Base-by-base conservation (phyloP, 2,888 invertebrate species). In the Plagodis dolabraria region DNA sequence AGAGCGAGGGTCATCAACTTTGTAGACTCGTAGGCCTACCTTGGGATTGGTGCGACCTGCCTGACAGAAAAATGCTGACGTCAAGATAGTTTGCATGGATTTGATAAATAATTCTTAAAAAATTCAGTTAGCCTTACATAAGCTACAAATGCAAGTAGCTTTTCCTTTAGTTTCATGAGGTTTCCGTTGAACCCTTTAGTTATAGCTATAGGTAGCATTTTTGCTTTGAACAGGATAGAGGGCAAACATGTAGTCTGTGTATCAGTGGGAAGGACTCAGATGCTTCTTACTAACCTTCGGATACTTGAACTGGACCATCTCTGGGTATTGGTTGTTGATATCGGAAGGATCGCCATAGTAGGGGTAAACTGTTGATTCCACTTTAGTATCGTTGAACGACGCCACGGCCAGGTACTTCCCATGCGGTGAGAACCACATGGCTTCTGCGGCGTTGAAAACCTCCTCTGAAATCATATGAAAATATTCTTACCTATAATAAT, bases 361-460 rank as follows among this genome's bases (percentile, higher is more conserved):
- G 35, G 94, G 93, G 74, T 95, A 96, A 11, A 92, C 88, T 38
- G 94, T 95, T 0, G 95, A 94, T 64, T 93, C 90, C 0, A 97
- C 97, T 0, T 92, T 68, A 0, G 94, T 94, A 71, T 96, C 96
- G 76, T 96, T 94, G 77, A 96, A 96, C n/a, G 93, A 93, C 0
- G 95, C 96, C 51, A 95, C 96, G 0, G 96, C 96, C 42, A 98
- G 79, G 63, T 94, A 93, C 5, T 87, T 89, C 9, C 96, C 96
- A 69, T 94, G 93, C 0, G 95, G 93, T 0, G 97, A 96, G 92
- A 97, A 96, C 97, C 97, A 98, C 68, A 97, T 74, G 0, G 97
- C 97, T 67, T 94, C 94, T 50, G 95, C 94, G 7, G 94, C 92
- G 53, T 93, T 93, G 53, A 97, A 87, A 9, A 97, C 95, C 85